Base-by-base conservation (phyloP, 2,113 vertebrate genomes). In the Orcinus orca region DNA sequence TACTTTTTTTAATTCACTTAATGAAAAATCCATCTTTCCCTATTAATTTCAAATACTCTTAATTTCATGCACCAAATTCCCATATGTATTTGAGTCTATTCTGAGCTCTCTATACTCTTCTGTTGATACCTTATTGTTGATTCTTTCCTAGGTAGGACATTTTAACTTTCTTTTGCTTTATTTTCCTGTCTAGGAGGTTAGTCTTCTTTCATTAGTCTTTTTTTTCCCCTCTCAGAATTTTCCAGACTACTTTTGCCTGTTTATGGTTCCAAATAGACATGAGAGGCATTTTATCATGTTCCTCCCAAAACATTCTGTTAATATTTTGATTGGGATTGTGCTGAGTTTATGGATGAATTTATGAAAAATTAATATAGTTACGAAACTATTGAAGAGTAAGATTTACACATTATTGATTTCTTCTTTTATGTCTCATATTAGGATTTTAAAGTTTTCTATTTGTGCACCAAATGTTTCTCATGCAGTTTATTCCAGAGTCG, bases 241-340 rank as follows among this genome's bases (percentile, higher is more conserved):
- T 95, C 38, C 38, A 79, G 71, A 77, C 18, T 77, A 47, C 25
- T 90, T 94, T 70, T 86, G 44, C 20, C 53, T 94, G 11, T 70
- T 82, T 90, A 73, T 90, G 90, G 23, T 90, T 79, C n/a, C 26
- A 76, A 21, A 71, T 58, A 68, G 53, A 87, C 33, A 38, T 44
- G 11, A 85, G 26, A 92, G 25, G 88, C 33, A 90, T 91, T 96
- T 93, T 90, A 96, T 93, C 76, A 50, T 70, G 13, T 74, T 84
- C 12, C n/a, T 93, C 33, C 73, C 29, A 67, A 79, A 96, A 93
- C 44, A 73, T 87, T 85, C 65, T 94, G 4, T 83, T 88, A 88
- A 55, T 71, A 63, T 70, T 95, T 95, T 93, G 23, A 55, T 84
- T 96, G 58, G 17, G 31, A 89, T 74, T 93, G 36, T 2, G 86